Evolutionary conservation across 2,888 invertebrate species (phyloP), one percentile per base, ranked within the genome.

Genomic region (Limnephilus lunatus): DNA sequence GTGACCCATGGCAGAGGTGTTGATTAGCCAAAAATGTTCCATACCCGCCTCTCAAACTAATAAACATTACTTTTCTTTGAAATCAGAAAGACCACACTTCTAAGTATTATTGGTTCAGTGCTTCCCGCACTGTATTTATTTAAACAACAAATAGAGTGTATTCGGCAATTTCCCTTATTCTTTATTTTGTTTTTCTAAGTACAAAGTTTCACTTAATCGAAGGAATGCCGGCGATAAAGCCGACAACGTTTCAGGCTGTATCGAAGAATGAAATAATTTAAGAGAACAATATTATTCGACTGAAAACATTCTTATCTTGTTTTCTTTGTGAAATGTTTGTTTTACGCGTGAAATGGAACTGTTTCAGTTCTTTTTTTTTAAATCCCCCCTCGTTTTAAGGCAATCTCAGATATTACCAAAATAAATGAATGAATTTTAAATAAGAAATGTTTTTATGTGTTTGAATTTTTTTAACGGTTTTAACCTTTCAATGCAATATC

Each of bases 121-220:
- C 82, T 32, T 15, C 68, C 68, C 87, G 68, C 87, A n/a, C 25
- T 19, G 35, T 89, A 81, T 81, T 89, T 89, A 89, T 89, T 89
- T 89, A 81, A 89, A 81, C 89, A 89, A 81, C 81, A 89, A 90
- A 53, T 32, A 48, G 83, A 83, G 90, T 90, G 81, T 91, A 44
- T 87, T 87, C 87, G 85, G 68, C 35, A 25, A 86, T 90, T 90
- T 90, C 48, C 80, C 53, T 91, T 81, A 87, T 91, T 91, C 83
- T 81, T 86, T 91, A 87, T 91, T 86, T 86, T 91, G 88, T 89
- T 89, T 91, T 91, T 91, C 86, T 85, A 35, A 80, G 81, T 89
- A 48, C 48, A 81, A 83, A 81, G 86, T 91, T 88, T 87, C 83
- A 91, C 44, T 91, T 89, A 91, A 91, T 91, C 89, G 86, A 53